These are phyloP conservation scores for Myotis planiceps DNA, from an alignment of 2,797 vertebrate genomes.

Conservation along the genomic window DNA sequence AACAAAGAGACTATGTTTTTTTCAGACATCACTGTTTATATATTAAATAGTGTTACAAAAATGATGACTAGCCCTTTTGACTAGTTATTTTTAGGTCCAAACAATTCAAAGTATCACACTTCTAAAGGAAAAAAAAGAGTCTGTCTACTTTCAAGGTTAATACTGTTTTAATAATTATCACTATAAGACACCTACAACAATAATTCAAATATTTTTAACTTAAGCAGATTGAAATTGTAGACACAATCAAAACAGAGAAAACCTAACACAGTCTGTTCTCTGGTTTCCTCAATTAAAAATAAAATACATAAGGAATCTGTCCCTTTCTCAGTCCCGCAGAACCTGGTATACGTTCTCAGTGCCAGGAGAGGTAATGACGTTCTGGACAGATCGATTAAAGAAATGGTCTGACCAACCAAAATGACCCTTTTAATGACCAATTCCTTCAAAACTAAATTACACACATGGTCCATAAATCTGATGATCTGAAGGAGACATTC, in stretches of 20 bases:
- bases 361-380: constrained; percentile 62
- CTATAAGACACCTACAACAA: not conserved
- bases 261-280: not conserved
- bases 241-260: not conserved
- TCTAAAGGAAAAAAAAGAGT: not conserved
- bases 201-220: not conserved
- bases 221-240: not conserved
- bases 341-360: constrained; percentile 42
- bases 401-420: constrained; percentile 71
- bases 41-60: not conserved
- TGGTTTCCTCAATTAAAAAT: not conserved
- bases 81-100: not conserved
- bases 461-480: constrained; percentile 77
- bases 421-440: constrained; percentile 81
- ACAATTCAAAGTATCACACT: not conserved
- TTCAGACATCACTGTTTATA: not conserved
- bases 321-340: constrained; percentile 46
- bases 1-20: not conserved
- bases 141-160: not conserved
- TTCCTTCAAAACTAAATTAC: constrained; percentile 79
- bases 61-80: not conserved
- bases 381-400: constrained; percentile 77
- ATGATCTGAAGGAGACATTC: constrained; percentile 76
- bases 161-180: not conserved
- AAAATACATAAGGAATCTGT: not conserved